Evolutionary conservation across 2,888 invertebrate species (phyloP).

Genomic region (Drosophila subquinaria): DNA sequence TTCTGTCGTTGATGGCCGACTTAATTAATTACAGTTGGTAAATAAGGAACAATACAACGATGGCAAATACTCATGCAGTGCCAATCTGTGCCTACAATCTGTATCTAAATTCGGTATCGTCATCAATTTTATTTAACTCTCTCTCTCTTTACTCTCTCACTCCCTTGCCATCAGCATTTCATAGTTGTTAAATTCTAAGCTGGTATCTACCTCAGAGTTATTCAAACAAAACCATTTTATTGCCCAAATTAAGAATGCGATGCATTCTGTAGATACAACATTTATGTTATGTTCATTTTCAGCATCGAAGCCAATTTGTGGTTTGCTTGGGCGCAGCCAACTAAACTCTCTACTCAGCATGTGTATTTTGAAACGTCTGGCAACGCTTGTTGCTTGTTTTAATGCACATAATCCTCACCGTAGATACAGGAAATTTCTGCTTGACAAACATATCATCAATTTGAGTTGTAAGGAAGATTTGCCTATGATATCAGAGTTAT

Average conservation of each 20-base stretch:
- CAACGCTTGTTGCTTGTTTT: background rate
- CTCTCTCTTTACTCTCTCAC: background rate
- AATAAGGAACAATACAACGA: conserved; percentile 12
- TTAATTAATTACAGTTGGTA: conserved; percentile 54
- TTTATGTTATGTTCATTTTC: conserved; percentile 1
- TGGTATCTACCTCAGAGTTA: background rate
- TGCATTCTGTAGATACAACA: background rate
- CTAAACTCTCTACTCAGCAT: background rate
- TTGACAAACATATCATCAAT: background rate
- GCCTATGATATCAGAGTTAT: background rate
- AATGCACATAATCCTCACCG: background rate
- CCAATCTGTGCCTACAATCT: conserved; percentile 4
- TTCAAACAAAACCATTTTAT: conserved; percentile 9
- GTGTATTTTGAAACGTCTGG: background rate
- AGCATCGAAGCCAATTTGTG: conserved; percentile 8
- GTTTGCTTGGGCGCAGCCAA: conserved; percentile 2
- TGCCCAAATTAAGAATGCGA: conserved; percentile 7
- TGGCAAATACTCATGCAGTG: conserved; percentile 5
- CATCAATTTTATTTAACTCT: conserved; percentile 18
- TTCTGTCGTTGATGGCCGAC: conserved; percentile 39
- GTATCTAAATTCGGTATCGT: conserved; percentile 7
- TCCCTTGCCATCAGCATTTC: background rate
- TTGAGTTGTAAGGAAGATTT: background rate
- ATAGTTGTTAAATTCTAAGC: background rate
- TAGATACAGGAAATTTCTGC: background rate